phyloP scores from a whole-genome alignment of 2,797 vertebrate genomes.

The Apogon talboti region DNA sequence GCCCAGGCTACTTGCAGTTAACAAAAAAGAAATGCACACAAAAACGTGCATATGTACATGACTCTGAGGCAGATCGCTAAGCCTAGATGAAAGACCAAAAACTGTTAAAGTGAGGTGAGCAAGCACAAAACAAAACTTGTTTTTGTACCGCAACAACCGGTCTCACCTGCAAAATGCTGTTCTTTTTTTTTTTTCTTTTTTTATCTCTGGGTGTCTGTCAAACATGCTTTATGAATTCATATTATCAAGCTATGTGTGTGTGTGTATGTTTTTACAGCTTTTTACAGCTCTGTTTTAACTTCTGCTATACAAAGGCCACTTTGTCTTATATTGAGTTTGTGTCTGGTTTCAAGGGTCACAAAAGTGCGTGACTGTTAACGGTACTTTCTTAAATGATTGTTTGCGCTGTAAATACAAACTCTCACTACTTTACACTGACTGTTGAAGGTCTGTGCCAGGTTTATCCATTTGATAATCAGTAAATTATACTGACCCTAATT shows the following conservation, averaged over 20 bases:
- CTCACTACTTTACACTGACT: constrained; percentile 53
- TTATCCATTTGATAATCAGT: constrained; percentile 76
- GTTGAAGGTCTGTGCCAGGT: constrained; percentile 37
- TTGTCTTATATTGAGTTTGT: constrained; percentile 30
- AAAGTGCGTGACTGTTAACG: constrained; percentile 59
- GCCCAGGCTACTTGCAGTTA: constrained; percentile 62
- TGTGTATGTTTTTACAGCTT: constrained; percentile 41
- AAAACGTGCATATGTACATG: constrained; percentile 60
- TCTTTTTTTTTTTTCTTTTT: constrained; percentile 22
- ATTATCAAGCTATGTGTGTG: constrained; percentile 48
- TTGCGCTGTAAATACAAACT: constrained; percentile 52
- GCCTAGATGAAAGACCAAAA: constrained; percentile 73
- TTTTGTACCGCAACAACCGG: constrained; percentile 75
- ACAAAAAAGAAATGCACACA: constrained; percentile 53
- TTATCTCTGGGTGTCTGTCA: constrained; percentile 52
- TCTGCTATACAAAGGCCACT: constrained; percentile 59
- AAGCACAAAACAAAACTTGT: constrained; percentile 74
- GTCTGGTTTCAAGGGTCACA: constrained; percentile 75
- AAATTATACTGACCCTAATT: constrained; percentile 60
- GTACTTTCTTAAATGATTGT: constrained; percentile 69
- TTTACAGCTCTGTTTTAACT: constrained; percentile 70
- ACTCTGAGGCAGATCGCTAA: constrained; percentile 57
- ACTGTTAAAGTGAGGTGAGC: constrained; percentile 71
- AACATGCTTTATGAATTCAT: constrained; percentile 71
- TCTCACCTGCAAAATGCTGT: constrained; percentile 66